Base-by-base conservation (phyloP, 2,888 invertebrate species). In the Pocota personata region DNA sequence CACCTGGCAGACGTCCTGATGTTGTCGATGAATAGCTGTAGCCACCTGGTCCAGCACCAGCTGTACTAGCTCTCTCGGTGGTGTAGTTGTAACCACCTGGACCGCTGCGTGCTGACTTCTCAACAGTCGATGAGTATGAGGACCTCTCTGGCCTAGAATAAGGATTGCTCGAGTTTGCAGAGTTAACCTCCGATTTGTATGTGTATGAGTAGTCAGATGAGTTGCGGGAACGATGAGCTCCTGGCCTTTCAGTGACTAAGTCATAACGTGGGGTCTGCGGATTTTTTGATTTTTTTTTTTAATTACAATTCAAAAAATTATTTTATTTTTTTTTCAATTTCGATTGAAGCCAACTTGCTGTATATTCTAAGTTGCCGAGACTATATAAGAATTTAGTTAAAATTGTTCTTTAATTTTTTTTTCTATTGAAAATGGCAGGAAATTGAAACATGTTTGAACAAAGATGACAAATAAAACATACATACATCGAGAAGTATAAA, bases 191-290 rank as follows among this genome's bases (percentile, higher is more conserved):
- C 92, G 95, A 95, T 92, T 94, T 93, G 94, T 97, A 97, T 88
- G 96, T 95, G 94, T 97, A 97, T 89, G 96, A 96, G 94, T 97
- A 97, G 94, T 96, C 96, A 94, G 96, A 94, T 92, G 97, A 96
- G 89, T 95, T 95, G 92, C 95, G 94, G 79, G 95, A 94, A 89
- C 94, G 94, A 91, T 94, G 93, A 77, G 90, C 89, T 90, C 95
- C 94, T 87, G 95, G 95, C 90, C 95, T 94, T 92, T 97, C 96
- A 93, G 95, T 95, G 93, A 96, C 96, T 93, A 96, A 95, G 94
- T 97, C 97, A 94, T 96, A 96, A 93, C 97, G 96, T 90, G 97
- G 96, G 94, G 95, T 97, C 97, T 97, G 95, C 93, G 95, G 94
- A 94, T 94, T 93, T 40, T 69, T 75, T 40, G 32, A 32, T 82